phyloP scores from a whole-genome alignment of 1,140 invertebrate genomes.

The Platyura marginata region DNA sequence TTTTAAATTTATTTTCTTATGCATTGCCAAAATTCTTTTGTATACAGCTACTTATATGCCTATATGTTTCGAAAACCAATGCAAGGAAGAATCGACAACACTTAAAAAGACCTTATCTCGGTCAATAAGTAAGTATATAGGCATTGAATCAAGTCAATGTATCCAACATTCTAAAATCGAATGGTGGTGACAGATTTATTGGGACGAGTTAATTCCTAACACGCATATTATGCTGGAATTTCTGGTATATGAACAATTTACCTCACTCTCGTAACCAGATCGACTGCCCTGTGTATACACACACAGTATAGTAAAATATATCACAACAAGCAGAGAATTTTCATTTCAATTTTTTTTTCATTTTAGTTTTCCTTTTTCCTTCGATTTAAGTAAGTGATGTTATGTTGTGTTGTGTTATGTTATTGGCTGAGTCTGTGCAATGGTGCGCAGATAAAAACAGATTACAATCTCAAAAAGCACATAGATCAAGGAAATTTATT shows the following conservation, averaged over 20 bases:
- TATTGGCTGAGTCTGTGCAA: not conserved
- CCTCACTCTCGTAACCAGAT: not conserved
- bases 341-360: not conserved
- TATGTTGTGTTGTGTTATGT: not conserved
- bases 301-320: not conserved
- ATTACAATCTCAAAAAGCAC: constrained; percentile 2
- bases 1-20: no score
- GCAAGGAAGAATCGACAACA: no score
- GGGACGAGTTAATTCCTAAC: not conserved
- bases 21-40: no score
- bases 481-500: constrained; percentile 3
- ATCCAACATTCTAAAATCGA: no score
- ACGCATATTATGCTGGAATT: not conserved
- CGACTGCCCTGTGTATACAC: not conserved
- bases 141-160: no score
- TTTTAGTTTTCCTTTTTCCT: not conserved
- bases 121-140: no score
- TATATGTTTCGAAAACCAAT: no score
- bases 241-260: not conserved
- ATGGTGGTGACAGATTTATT: not conserved
- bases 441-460: constrained; percentile 1
- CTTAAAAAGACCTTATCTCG: no score
- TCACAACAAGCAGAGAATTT: not conserved
- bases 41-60: no score
- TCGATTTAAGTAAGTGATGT: not conserved